These are phyloP conservation scores for Meganola albula DNA, from an alignment of 2,888 invertebrate genomes.

Conservation along the genomic window DNA sequence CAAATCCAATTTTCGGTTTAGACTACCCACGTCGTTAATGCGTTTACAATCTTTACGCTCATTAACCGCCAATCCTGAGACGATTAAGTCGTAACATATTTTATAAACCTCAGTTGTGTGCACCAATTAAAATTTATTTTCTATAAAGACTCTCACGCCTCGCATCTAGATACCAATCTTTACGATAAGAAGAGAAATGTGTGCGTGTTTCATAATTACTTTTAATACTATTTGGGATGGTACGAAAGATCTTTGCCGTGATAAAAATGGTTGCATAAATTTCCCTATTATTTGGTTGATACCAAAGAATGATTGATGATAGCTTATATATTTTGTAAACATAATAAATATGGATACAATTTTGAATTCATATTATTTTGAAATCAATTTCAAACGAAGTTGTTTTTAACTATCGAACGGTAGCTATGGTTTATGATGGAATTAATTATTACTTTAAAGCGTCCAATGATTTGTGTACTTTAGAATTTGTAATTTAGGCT, in stretches of 20 bases:
- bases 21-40: constrained; percentile 64
- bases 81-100: constrained; percentile 69
- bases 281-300: constrained; percentile 42
- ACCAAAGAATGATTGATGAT: constrained; percentile 47
- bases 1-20: constrained; percentile 23
- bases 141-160: constrained; percentile 59
- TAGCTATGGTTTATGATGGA: too few relatives aligned
- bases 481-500: too few relatives aligned
- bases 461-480: constrained; percentile 11
- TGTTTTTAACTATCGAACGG: constrained; percentile 12
- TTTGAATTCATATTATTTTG: constrained; percentile 18
- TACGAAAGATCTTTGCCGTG: constrained; percentile 36
- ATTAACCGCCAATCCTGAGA: constrained; percentile 64
- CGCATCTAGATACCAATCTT: constrained; percentile 52
- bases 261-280: constrained; percentile 40
- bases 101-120: constrained; percentile 56
- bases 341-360: constrained; percentile 27
- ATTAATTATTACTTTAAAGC: too few relatives aligned
- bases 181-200: constrained; percentile 47
- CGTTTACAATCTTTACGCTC: constrained; percentile 69
- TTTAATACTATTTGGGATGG: constrained; percentile 49
- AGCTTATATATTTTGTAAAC: constrained; percentile 28
- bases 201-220: constrained; percentile 57
- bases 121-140: constrained; percentile 66
- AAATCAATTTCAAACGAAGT: constrained; percentile 16